Conservation (phyloP, 2,113 vertebrate genomes). For the Todiramphus chloris region DNA sequence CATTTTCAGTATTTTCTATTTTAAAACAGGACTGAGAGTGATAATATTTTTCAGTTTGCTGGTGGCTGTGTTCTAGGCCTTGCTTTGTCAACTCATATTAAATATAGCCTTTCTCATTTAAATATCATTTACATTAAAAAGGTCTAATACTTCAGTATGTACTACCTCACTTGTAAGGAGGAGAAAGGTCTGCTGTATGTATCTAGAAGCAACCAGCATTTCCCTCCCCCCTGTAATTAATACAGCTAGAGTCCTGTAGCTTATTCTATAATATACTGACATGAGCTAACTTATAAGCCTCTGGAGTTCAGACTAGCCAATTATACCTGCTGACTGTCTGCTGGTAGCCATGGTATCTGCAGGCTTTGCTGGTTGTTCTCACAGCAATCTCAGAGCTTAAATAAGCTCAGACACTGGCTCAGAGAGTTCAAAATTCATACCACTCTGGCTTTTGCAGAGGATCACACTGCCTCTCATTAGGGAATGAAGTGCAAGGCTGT, state of each 20-base stretch:
- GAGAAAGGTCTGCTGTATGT: fast-evolving
- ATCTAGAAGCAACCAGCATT: not conserved
- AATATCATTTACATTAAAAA: not conserved
- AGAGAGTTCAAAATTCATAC: slow-evolving; percentile 27
- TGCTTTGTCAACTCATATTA: not conserved
- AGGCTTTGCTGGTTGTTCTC: slow-evolving; percentile 29
- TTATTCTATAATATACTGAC: not conserved
- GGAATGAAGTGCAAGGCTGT: not conserved
- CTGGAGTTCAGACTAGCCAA: slow-evolving; percentile 3
- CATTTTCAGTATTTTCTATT: not conserved
- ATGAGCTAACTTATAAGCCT: not conserved
- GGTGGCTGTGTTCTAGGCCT: not conserved
- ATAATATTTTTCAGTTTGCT: not conserved
- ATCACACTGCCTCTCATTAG: slow-evolving; percentile 25
- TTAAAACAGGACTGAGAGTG: not conserved
- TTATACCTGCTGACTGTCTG: slow-evolving; percentile 18
- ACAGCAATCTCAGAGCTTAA: slow-evolving; percentile 50
- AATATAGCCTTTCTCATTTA: not conserved
- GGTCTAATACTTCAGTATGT: not conserved
- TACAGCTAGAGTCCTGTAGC: not conserved
- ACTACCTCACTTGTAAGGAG: not conserved
- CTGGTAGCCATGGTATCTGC: slow-evolving; percentile 34
- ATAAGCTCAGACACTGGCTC: slow-evolving; percentile 23
- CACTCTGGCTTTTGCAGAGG: not conserved
- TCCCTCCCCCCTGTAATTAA: not conserved